Conservation (phyloP, 2,797 vertebrate genomes). For the Pogoniulus pusillus region DNA sequence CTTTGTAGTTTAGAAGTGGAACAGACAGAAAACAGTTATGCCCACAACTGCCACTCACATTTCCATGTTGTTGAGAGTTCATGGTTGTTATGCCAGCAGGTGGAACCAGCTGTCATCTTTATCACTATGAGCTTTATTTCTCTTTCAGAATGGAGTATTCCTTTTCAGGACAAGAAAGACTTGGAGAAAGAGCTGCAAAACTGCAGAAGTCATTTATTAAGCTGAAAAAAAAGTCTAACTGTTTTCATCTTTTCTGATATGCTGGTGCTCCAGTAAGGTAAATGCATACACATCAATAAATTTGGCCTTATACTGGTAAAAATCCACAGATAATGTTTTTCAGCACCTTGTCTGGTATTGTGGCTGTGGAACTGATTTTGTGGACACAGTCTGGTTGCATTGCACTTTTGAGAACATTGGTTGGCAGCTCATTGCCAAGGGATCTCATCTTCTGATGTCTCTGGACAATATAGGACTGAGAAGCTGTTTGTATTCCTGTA, state of each 20-base stretch:
- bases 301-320: background rate
- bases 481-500: background rate
- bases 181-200: background rate
- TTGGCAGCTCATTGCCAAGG: background rate
- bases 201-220: background rate
- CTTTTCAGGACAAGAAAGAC: background rate
- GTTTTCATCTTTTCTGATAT: background rate
- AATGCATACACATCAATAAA: background rate
- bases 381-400: background rate
- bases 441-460: background rate
- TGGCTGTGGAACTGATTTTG: background rate
- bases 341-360: background rate
- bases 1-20: background rate
- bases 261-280: background rate
- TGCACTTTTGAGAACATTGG: background rate
- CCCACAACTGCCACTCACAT: background rate
- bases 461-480: background rate
- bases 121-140: background rate
- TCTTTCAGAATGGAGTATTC: background rate
- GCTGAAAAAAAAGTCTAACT: background rate
- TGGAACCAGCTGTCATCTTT: background rate
- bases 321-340: background rate
- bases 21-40: background rate
- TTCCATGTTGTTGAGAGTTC: background rate
- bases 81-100: background rate